Base-by-base conservation (phyloP, 2,113 vertebrate species). In the Rhea americana region DNA sequence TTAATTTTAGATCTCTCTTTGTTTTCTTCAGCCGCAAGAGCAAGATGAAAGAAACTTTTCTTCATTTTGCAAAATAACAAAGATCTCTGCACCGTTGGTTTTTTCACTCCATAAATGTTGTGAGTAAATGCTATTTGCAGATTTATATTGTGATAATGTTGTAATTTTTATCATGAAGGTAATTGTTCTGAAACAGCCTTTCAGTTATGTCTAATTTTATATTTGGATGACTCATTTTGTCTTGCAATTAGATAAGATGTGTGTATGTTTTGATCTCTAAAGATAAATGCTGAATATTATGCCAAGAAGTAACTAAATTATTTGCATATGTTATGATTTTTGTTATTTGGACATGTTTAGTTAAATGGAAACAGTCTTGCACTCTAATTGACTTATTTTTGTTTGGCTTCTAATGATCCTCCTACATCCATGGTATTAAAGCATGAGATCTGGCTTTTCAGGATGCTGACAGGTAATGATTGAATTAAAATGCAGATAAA, bases 141-240 rank as follows among this genome's bases (percentile, higher is more conserved):
- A 96, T 94, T 91, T 90, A 86, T 92, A 41, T 90, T 95, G 84
- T 94, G 90, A 66, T 83, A 96, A 91, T 93, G 62, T 91, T 84
- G 90, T 48, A 47, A 18, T 77, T 90, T 96, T 97, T 92, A 85
- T 95, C 75, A 85, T 73, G 39, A 93, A 96, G 90, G 41, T 78
- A 97, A 96, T 95, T 96, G 63, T 91, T 96, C 87, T 83, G 65
- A 91, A 61, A 88, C 47, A 85, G 62, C 91, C 66, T 97, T 95
- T 95, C 79, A 95, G 67, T 93, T 70, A 82, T 89, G 85, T 97
- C 90, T 97, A 95, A 96, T 96, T 97, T 94, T 92, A 16, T 85
- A 82, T 73, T 87, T 51, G 61, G 21, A 39, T 97, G 95, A 96
- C 62, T 96, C 96, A 94, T 96, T 91, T 95, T 93, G 58, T 90